phyloP scores from a whole-genome alignment of 2,113 vertebrate genomes.

The Gorsachius goisagi region DNA sequence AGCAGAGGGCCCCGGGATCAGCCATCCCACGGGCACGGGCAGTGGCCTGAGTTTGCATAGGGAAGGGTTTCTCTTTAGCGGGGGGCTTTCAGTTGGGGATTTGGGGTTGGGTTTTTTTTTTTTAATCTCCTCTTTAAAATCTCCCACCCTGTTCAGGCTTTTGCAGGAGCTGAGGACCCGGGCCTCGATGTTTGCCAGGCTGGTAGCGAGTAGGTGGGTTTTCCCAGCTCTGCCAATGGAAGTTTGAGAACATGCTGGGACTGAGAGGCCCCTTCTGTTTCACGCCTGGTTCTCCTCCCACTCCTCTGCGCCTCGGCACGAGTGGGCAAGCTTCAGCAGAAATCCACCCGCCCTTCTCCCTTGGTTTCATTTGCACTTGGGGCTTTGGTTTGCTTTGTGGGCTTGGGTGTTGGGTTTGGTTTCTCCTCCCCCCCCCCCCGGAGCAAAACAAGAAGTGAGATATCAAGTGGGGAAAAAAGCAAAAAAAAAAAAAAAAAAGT shows the following conservation, averaged over 20 bases:
- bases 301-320: rapidly evolving
- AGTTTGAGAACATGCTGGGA: neutral
- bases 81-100: too few species aligned
- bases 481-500: too few species aligned
- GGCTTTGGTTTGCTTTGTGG: neutral
- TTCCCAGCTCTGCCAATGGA: neutral
- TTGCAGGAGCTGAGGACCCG: neutral
- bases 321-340: neutral
- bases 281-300: neutral
- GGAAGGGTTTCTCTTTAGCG: neutral
- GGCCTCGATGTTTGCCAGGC: neutral
- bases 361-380: neutral
- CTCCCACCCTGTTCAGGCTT: neutral
- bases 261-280: neutral
- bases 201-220: neutral
- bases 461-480: neutral
- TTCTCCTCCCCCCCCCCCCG: neutral
- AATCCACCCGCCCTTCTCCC: neutral
- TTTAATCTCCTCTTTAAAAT: neutral
- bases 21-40: too few species aligned
- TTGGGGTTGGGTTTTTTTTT: neutral
- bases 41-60: neutral
- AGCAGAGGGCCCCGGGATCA: too few species aligned
- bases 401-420: too few species aligned
- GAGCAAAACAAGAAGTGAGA: neutral